Conservation (phyloP, 2,797 vertebrate genomes). For the Propithecus deckenii region DNA sequence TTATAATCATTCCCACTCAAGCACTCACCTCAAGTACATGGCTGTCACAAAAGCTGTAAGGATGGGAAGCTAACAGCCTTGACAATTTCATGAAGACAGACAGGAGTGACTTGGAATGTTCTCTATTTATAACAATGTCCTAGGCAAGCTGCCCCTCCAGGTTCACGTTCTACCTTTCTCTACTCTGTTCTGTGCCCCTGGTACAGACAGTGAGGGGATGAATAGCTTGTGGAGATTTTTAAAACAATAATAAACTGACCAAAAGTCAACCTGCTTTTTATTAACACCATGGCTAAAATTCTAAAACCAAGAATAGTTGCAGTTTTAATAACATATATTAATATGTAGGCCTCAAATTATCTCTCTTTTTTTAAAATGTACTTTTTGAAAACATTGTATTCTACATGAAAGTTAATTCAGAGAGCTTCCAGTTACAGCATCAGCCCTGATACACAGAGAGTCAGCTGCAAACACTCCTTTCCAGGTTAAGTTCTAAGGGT, state of each 20-base stretch:
- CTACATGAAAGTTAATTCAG: background rate
- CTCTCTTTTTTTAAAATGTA: background rate
- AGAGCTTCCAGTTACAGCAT: background rate
- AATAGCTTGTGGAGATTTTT: background rate
- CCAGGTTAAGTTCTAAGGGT: background rate
- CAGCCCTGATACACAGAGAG: background rate
- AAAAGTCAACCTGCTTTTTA: background rate
- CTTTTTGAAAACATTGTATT: background rate
- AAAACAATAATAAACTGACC: constrained; percentile 1
- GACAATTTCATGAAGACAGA: background rate
- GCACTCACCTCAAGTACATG: background rate
- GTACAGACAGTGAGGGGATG: background rate
- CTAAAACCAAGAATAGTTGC: constrained; percentile 16
- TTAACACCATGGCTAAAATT: constrained; percentile 32
- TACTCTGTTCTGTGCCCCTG: background rate
- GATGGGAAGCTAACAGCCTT: background rate
- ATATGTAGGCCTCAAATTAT: background rate
- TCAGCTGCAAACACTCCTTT: background rate
- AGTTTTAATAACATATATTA: background rate
- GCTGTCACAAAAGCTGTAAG: background rate
- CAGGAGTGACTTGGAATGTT: background rate
- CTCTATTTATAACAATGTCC: background rate
- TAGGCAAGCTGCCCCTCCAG: background rate
- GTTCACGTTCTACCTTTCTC: background rate
- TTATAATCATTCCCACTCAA: background rate